A percentile compares a stretch with the other conserved stretches of the same genome.
phyloP scores from a whole-genome alignment of 2,888 invertebrate species.

The Drosophila lutescens region DNA sequence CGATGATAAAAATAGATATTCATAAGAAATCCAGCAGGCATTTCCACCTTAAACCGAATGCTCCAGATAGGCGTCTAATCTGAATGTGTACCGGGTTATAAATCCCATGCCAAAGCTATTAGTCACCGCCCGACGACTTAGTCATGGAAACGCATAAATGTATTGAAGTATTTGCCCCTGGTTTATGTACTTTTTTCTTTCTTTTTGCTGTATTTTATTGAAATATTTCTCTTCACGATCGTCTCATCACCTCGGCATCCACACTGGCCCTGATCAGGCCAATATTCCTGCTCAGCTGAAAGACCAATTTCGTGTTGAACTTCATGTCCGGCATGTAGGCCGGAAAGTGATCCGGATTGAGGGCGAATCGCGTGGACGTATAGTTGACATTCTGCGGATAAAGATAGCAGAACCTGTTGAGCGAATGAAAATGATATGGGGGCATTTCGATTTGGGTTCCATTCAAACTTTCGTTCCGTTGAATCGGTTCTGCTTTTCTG shows the following conservation, averaged over 20 bases:
- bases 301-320: constrained; percentile 42
- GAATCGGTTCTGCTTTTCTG: constrained; percentile 1
- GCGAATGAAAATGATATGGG: constrained; percentile 20
- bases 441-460: constrained; percentile 16
- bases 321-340: constrained; percentile 58
- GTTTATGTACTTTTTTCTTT: constrained; percentile 10
- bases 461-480: constrained; percentile 12
- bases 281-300: constrained; percentile 36
- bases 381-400: constrained; percentile 56
- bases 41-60: constrained; percentile 1
- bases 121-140: constrained; percentile 27
- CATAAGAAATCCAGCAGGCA: constrained; percentile 1
- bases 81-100: constrained; percentile 9
- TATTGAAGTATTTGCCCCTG: constrained; percentile 37
- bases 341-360: constrained; percentile 59
- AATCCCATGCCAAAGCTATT: constrained; percentile 28
- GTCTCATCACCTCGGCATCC: constrained; percentile 45
- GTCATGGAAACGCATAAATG: constrained; percentile 29
- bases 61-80: constrained; percentile 28
- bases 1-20: constrained; percentile 25
- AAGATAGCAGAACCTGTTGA: constrained; percentile 1
- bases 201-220: constrained; percentile 12
- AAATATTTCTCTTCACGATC: constrained; percentile 21
- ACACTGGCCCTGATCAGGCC: constrained; percentile 35
- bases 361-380: constrained; percentile 46